phyloP scores from a whole-genome alignment of 1,140 invertebrate genomes.

The Leptinotarsa defecta region DNA sequence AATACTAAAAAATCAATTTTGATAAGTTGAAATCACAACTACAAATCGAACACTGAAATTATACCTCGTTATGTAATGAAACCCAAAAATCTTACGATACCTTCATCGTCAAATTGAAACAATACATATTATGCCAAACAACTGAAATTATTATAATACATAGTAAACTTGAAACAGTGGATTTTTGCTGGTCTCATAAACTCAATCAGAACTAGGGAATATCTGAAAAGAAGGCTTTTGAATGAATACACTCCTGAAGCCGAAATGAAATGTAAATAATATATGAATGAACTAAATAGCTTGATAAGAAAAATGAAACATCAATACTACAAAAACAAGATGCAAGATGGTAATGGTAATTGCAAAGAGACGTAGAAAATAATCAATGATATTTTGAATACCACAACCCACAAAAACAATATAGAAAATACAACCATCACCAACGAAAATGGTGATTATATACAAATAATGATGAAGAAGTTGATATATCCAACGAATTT shows the following conservation, averaged over 20 bases:
- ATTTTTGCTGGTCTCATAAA: background rate
- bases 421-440: background rate
- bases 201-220: background rate
- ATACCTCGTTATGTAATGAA: background rate
- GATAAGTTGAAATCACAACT: background rate
- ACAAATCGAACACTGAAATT: background rate
- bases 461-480: background rate
- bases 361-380: background rate
- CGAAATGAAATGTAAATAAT: background rate
- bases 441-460: background rate
- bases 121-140: background rate
- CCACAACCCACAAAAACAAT: background rate
- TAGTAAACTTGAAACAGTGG: background rate
- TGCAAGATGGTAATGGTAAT: background rate
- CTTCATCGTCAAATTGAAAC: background rate
- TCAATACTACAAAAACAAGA: background rate
- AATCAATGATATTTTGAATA: background rate
- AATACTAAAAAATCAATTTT: background rate
- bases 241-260: background rate
- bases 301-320: background rate
- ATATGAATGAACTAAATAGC: background rate
- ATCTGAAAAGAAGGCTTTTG: background rate
- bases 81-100: background rate
- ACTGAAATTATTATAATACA: background rate
- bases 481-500: background rate